Evolutionary conservation across 2,888 invertebrate genomes (phyloP), one percentile per base, ranked within the genome.

Genomic region (Heliconius ethilla): DNA sequence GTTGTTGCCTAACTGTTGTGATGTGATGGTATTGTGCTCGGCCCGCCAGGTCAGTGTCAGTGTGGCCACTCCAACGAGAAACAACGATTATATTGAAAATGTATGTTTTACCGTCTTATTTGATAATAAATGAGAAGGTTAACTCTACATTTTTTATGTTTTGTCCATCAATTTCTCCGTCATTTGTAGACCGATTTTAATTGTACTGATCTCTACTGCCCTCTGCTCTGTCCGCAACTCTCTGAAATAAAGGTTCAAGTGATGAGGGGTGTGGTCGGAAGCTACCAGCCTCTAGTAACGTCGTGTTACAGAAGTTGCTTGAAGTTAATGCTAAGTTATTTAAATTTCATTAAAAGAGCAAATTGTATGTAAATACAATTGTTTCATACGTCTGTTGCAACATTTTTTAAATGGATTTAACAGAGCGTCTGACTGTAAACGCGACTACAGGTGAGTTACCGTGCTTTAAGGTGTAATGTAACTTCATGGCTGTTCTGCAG

Each of bases 281-380:
- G 15, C 59, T 59, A 1, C 33, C 33, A n/a, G n/a, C n/a, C 15
- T 72, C 33, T 59, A 37, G 37, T 7, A 59, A 69, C 25, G 6
- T 25, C 15, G 11, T 40, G 15, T 45, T 69, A 27, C 69, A 69
- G 45, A 69, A 45, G 69, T 11, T 22, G 33, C 22, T 69, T n/a
- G 66, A 29, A 29, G 33, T 70, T 59, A 72, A 33, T 59, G 72
- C 33, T 72, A 72, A 51, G 7, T 72, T 72, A 72, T 70, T 70
- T 27, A 70, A 55, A 55, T 33, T 70, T 70, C 18, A 55, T 70
- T 33, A 70, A 55, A 69, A 67, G 2, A 40, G 18, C 15, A 59
- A 59, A 37, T n/a, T 33, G 13, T 72, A 15, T 72, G 72, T 59
- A 59, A 59, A 59, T 69, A 59, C 22, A 37, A n/a, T 59, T 37